Conservation (phyloP, 2,797 vertebrate genomes). For the Oreonectes daqikongensis region DNA sequence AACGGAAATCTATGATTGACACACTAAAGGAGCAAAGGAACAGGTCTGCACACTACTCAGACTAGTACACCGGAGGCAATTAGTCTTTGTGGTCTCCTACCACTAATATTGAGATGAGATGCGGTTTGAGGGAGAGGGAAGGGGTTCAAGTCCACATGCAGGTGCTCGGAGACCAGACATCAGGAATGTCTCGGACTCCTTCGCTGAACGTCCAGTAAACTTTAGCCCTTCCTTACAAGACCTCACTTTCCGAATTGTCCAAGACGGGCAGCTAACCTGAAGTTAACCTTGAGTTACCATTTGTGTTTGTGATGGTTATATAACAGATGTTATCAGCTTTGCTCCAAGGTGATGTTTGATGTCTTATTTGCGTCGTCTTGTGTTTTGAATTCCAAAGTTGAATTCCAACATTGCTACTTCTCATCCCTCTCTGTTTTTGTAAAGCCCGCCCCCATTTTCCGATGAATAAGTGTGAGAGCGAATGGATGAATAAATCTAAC, state of each 20-base stretch:
- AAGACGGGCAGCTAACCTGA: slow-evolving; percentile 39
- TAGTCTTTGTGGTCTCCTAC: slow-evolving; percentile 56
- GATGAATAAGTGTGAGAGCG: slow-evolving; percentile 8
- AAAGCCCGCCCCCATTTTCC: background rate
- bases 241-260: slow-evolving; percentile 23
- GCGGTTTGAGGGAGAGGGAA: slow-evolving; percentile 24
- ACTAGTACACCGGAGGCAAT: slow-evolving; percentile 57
- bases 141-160: slow-evolving; percentile 55
- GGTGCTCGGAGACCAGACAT: slow-evolving; percentile 55
- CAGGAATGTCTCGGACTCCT: slow-evolving; percentile 46
- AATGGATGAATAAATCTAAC: slow-evolving; percentile 35
- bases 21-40: slow-evolving; percentile 53
- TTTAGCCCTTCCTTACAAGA: slow-evolving; percentile 48
- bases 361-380: slow-evolving; percentile 6
- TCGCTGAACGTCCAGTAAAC: slow-evolving; percentile 45
- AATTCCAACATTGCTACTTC: background rate
- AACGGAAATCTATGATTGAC: slow-evolving; percentile 60
- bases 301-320: slow-evolving; percentile 52
- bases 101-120: slow-evolving; percentile 53
- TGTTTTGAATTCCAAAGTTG: slow-evolving; percentile 1
- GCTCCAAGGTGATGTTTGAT: slow-evolving; percentile 37
- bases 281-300: slow-evolving; percentile 29
- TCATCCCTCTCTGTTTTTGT: slow-evolving; percentile 26
- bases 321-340: slow-evolving; percentile 43
- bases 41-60: slow-evolving; percentile 44